Evolutionary conservation across 2,113 vertebrate genomes (phyloP).

Genomic region (Hemiscyllium ocellatum): DNA sequence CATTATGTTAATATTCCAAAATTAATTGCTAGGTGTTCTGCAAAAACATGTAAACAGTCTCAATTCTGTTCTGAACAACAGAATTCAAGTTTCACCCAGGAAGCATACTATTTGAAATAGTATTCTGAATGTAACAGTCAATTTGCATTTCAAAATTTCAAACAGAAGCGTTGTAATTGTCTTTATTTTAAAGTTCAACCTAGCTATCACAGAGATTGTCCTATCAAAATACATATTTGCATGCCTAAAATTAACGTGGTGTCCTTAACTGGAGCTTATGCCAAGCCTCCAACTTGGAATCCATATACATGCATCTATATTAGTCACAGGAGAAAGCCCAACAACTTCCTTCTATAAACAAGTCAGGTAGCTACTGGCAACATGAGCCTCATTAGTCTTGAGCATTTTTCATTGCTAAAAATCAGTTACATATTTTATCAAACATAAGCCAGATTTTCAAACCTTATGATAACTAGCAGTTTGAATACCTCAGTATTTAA

Average conservation of each 20-base stretch:
- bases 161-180: neutral
- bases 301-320: neutral
- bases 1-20: neutral
- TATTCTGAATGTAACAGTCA: neutral
- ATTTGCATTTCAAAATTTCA: neutral
- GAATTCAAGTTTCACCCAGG: neutral
- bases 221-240: neutral
- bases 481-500: neutral
- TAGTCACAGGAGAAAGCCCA: neutral
- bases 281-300: no score
- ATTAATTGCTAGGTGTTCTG: neutral
- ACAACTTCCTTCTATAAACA: neutral
- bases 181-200: neutral
- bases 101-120: neutral
- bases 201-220: neutral
- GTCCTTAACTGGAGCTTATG: neutral
- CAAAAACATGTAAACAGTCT: neutral
- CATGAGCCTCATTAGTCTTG: neutral
- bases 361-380: neutral
- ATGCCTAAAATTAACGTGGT: neutral
- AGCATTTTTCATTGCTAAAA: neutral
- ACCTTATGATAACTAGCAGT: neutral
- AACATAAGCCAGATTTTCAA: constrained; percentile 2
- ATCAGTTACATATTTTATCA: neutral
- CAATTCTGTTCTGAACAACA: neutral